Evolutionary conservation across 2,888 invertebrate species (phyloP), one percentile per base, ranked within the genome.

Genomic region (Hemithea aestivaria): DNA sequence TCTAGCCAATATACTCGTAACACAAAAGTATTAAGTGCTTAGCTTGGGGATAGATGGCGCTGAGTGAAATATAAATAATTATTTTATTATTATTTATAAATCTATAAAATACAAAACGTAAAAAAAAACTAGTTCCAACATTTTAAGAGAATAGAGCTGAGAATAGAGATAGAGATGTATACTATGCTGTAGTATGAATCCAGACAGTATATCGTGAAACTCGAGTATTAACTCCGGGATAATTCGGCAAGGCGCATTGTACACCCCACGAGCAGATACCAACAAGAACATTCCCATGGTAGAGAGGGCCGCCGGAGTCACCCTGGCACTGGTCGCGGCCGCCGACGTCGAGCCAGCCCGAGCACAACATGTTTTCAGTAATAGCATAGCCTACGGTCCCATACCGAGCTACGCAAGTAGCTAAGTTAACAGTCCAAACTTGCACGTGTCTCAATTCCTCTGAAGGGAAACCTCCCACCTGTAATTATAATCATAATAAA

Each of bases 311-410:
- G 1, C 76, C 76, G 8, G 66, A 66, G 53, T 77, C 74, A n/a
- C 70, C 73, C 50, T 63, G 57, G 56, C 81, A 81, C 56, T 75
- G 77, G 54, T 73, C 80, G 9, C 78, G 66, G 7, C 74, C 71
- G 6, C 77, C 80, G 3, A 72, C 71, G 47, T 60, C 38, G 40
- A 63, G 26, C 60, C 62, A 27, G 34, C 60, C 42, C 50, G 63
- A 20, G 45, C 59, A 42, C 55, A 66, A 46, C 66, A 73, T 52
- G 45, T 61, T 51, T 16, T 45, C 62, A 9, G 59, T 70, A 20
- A 72, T 33, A 0, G 30, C 16, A 1, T 2, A 6, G 1, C 50
- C 46, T 0, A 53, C 1, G 6, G 32, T 4, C 2, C 40, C 39
- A 25, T 70, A 72, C 16, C 60, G 60, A 1, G 27, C n/a, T 26